Conservation (phyloP, 2,113 vertebrate genomes). For the Fregetta grallaria region DNA sequence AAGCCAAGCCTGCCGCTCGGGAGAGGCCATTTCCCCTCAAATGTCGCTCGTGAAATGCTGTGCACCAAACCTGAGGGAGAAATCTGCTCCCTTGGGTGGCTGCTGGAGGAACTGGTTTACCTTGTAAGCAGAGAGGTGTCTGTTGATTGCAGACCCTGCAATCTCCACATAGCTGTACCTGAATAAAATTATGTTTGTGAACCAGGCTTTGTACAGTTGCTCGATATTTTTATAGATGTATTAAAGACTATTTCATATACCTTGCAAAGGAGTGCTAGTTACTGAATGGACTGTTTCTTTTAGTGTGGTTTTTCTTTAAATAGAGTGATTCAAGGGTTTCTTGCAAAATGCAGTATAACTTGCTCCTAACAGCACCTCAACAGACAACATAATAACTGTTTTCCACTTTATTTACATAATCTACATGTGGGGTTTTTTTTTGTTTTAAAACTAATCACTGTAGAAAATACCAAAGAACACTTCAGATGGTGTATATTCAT, state of each 20-base stretch:
- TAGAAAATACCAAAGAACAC: background rate
- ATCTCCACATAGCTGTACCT: background rate
- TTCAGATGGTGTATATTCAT: background rate
- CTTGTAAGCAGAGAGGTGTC: background rate
- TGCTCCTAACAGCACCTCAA: background rate
- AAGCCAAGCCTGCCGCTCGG: background rate
- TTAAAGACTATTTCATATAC: background rate
- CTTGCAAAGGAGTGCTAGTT: background rate
- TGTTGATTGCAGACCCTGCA: background rate
- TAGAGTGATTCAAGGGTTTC: background rate
- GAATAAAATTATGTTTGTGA: background rate
- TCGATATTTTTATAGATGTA: rapidly evolving
- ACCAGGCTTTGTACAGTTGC: background rate
- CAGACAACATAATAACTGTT: background rate
- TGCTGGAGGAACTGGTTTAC: background rate
- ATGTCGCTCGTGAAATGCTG: background rate
- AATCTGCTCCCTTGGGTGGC: background rate
- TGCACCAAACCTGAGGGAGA: background rate
- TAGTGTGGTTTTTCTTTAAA: background rate
- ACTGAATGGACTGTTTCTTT: background rate
- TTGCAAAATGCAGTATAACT: background rate
- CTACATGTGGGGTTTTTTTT: background rate
- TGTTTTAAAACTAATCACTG: background rate
- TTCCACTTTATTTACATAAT: background rate
- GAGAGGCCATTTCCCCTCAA: background rate